Evolutionary conservation across 2,888 invertebrate genomes (phyloP).

Genomic region (Biston betularia): DNA sequence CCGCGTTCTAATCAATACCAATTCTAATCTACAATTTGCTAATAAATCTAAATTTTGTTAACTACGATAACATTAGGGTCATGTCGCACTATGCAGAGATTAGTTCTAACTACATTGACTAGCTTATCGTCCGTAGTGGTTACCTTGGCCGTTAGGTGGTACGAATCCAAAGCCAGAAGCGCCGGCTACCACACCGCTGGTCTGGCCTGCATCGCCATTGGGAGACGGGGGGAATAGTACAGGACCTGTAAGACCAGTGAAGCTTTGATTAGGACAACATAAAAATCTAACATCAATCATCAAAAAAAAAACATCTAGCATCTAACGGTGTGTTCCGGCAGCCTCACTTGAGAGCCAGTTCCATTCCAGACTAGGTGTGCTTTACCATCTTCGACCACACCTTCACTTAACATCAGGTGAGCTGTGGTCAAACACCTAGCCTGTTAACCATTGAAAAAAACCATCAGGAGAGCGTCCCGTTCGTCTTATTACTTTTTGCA

Average conservation of each 20-base stretch:
- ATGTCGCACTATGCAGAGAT: slow-evolving; percentile 54
- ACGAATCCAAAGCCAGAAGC: slow-evolving; percentile 95
- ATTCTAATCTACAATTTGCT: slow-evolving; percentile 6
- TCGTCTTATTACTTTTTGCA: no score
- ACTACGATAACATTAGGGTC: slow-evolving; percentile 31
- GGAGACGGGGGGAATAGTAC: slow-evolving; percentile 92
- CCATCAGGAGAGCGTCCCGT: no score
- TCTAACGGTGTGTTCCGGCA: no score
- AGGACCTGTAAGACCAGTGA: slow-evolving; percentile 87
- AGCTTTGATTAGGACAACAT: slow-evolving; percentile 18
- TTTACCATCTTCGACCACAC: no score
- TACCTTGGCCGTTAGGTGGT: slow-evolving; percentile 90
- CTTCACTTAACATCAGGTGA: no score
- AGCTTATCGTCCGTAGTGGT: slow-evolving; percentile 75
- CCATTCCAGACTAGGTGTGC: no score
- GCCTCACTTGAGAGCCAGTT: no score
- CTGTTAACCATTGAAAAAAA: no score
- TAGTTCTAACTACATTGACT: slow-evolving; percentile 77
- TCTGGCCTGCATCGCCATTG: slow-evolving; percentile 88
- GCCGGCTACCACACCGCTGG: slow-evolving; percentile 93
- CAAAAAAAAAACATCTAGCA: no score
- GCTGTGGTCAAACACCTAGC: no score
- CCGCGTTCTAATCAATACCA: background rate
- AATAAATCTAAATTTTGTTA: slow-evolving; percentile 2
- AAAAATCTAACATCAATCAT: no score